phyloP scores from a whole-genome alignment of 2,888 invertebrate genomes.

The Globia sparganii region DNA sequence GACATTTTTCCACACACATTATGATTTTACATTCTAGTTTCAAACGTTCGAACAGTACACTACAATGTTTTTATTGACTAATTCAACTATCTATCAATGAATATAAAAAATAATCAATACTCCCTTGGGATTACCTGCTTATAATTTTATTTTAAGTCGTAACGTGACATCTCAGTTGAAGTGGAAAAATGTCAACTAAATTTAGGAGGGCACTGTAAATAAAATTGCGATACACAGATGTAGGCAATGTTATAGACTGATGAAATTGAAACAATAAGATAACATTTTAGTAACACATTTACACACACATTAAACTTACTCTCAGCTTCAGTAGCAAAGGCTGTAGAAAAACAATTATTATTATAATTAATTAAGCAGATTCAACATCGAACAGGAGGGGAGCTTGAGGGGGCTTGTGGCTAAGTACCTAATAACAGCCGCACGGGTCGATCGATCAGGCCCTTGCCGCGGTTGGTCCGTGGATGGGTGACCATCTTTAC shows the following conservation, averaged over 20 bases:
- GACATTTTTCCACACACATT: not conserved
- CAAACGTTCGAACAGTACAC: not conserved
- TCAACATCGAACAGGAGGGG: not conserved
- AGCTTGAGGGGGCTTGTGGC: too few species aligned
- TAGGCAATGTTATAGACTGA: conserved; percentile 31
- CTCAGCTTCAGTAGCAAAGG: conserved; percentile 29
- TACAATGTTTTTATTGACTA: not conserved
- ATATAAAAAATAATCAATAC: too few species aligned
- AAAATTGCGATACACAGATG: not conserved
- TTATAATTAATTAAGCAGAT: not conserved
- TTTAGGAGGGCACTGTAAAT: not conserved
- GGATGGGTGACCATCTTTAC: too few species aligned
- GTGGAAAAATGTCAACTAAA: not conserved
- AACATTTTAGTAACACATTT: conserved; percentile 43
- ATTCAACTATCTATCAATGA: too few species aligned
- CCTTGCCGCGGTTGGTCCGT: too few species aligned
- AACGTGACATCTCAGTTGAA: not conserved
- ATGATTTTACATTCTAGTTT: too few species aligned
- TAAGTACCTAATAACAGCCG: too few species aligned
- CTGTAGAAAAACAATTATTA: conserved; percentile 46
- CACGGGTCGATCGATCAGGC: too few species aligned
- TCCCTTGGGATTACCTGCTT: not conserved
- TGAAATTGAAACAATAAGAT: conserved; percentile 21
- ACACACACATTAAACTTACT: conserved; percentile 48
- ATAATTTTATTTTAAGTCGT: not conserved